Evolutionary conservation across 2,888 invertebrate species (phyloP).

Genomic region (Alcis repandata): DNA sequence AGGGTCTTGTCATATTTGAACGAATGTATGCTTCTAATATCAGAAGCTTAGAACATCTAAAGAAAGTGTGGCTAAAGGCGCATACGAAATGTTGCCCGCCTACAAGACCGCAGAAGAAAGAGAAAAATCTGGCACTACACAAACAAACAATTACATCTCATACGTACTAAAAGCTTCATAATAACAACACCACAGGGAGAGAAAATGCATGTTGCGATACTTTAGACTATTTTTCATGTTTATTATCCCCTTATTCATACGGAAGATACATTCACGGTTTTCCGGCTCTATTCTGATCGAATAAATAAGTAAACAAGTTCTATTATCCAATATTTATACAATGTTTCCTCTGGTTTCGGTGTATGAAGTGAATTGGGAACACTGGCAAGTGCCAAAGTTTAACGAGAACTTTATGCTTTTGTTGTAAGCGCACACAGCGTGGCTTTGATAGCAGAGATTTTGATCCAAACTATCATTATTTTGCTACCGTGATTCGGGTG

Average conservation of each 20-base stretch:
- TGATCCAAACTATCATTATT: not conserved
- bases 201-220: conserved; percentile 40
- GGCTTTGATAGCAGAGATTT: conserved; percentile 28
- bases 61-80: not conserved
- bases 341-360: conserved; percentile 22
- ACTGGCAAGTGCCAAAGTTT: conserved; percentile 23
- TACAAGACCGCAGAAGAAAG: not conserved
- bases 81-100: not conserved
- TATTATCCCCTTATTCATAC: conserved; percentile 47
- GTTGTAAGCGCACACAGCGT: conserved; percentile 44
- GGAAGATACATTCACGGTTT: conserved; percentile 40
- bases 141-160: conserved; percentile 24
- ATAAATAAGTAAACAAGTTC: conserved; percentile 45
- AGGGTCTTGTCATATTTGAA: too few species aligned
- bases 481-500: too few species aligned
- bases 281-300: conserved; percentile 36
- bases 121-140: not conserved
- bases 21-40: too few species aligned
- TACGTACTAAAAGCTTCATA: conserved; percentile 45
- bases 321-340: conserved; percentile 41
- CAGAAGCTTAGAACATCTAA: not conserved
- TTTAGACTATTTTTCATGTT: conserved; percentile 48
- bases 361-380: conserved; percentile 24
- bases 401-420: conserved; percentile 25
- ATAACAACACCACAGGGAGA: conserved; percentile 40